A percentile compares a stretch with the other conserved stretches of the same genome.
phyloP scores from a whole-genome alignment of 2,888 invertebrate species.

The Empis livida region DNA sequence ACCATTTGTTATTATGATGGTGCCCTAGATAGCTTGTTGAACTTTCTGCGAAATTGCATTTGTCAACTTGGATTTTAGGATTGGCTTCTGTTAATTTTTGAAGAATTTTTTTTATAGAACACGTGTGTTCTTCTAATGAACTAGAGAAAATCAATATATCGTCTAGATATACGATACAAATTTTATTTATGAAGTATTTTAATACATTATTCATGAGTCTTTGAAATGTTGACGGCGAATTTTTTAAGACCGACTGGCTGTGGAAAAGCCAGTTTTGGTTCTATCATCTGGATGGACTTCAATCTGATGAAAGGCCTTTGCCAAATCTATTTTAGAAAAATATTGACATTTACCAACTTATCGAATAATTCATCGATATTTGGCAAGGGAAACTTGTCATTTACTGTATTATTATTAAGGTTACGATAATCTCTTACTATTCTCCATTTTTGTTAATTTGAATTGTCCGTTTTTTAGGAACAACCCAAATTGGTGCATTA shows the following conservation, averaged over 20 bases:
- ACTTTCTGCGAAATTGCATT: background rate
- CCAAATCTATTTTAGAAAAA: conserved; percentile 15
- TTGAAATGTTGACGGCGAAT: conserved; percentile 5
- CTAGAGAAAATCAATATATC: conserved; percentile 14
- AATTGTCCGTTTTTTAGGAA: conserved; percentile 11
- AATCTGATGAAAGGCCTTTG: conserved; percentile 19
- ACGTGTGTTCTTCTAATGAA: too few species aligned
- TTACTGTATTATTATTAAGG: conserved; percentile 12
- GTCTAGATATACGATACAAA: conserved; percentile 16
- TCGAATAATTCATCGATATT: conserved; percentile 17
- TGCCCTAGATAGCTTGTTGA: background rate
- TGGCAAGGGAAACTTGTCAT: conserved; percentile 15
- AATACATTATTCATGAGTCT: background rate
- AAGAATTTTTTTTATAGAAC: background rate
- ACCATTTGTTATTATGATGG: background rate
- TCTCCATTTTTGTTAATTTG: conserved; percentile 2
- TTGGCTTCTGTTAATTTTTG: background rate
- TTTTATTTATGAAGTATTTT: conserved; percentile 8
- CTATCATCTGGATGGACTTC: background rate
- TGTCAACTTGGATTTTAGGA: background rate
- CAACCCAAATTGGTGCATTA: conserved; percentile 13
- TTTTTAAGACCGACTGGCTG: conserved; percentile 6
- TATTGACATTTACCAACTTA: conserved; percentile 15
- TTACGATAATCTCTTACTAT: conserved; percentile 2
- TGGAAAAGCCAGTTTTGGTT: conserved; percentile 7